Evolutionary conservation across 1,140 invertebrate genomes (phyloP), one percentile per base, ranked within the genome.

Genomic region (Drosophila ercepeae): DNA sequence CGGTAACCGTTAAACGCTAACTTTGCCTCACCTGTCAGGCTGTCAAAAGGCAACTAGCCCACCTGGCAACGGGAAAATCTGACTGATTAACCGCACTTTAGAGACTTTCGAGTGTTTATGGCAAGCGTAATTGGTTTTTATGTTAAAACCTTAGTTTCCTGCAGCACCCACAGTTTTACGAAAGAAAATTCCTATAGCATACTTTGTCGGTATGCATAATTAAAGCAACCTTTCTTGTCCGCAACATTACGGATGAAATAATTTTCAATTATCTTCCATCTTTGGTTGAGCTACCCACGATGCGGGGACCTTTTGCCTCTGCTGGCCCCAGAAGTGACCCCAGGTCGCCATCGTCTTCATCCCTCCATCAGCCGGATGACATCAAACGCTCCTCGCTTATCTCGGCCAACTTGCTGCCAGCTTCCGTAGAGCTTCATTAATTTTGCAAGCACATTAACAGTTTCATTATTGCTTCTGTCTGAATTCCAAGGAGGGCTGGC

Each of bases 381-480:
- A 32, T 52, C 46, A 46, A 45, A 36, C 46, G 45, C 29, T 50
- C 42, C 57, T 32, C 34, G 16, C 32, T 49, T 46, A 70, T 59
- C 44, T 71, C 11, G 34, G 25, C 27, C 49, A 61, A 39, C 49
- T 73, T 73, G 42, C 67, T 44, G 60, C 36, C 46, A 52, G 63
- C 64, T 73, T 64, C 46, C 51, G 39, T 7, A 57, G 46, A 46
- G 60, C 71, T 74, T 74, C 71, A 74, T 74, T 74, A 74, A 74
- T 74, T 74, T 74, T 74, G 52, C 53, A 59, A 42, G 69, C 45
- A 78, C 67, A 83, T 83, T 83, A 84, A 83, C 79, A 79, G 82
- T 79, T 84, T 83, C 81, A 79, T 83, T 83, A 84, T 86, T 49
- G 44, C 57, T 63, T 64, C 59, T 75, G 73, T 68, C 65, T 53